Evolutionary conservation across 1,140 invertebrate species (phyloP).

Genomic region (Reticulitermes speratus): DNA sequence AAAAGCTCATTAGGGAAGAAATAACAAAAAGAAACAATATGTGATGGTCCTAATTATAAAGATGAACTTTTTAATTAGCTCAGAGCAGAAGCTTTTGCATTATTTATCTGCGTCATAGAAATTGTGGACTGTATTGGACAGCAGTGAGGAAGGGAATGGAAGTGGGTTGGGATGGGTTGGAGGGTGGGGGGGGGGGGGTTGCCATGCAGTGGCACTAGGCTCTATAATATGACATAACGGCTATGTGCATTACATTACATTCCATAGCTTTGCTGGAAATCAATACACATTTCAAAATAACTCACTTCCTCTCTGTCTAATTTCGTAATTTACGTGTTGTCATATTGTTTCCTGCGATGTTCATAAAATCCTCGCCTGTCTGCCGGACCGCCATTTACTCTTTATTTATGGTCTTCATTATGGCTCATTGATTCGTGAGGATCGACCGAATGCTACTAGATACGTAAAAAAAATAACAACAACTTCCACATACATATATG

Average conservation of each 20-base stretch:
- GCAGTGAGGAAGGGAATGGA: background rate
- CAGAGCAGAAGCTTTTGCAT: background rate
- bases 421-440: slow-evolving; percentile 41
- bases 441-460: slow-evolving; percentile 36
- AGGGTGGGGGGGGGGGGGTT: background rate
- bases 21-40: background rate
- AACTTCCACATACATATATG: slow-evolving; percentile 7
- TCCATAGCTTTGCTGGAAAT: slow-evolving; percentile 31
- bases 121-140: slow-evolving; percentile 13
- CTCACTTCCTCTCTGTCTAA: slow-evolving; percentile 39
- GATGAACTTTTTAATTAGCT: slow-evolving; percentile 31
- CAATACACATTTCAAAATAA: slow-evolving; percentile 37
- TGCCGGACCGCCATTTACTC: slow-evolving; percentile 36
- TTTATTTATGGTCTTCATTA: slow-evolving; percentile 43
- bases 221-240: slow-evolving; percentile 34
- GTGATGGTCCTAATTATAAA: slow-evolving; percentile 12
- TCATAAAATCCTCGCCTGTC: slow-evolving; percentile 42
- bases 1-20: background rate
- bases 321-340: slow-evolving; percentile 41
- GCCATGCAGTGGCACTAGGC: background rate
- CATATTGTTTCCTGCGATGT: slow-evolving; percentile 42
- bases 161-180: background rate
- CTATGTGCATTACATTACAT: slow-evolving; percentile 33
- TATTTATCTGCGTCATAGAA: slow-evolving; percentile 25
- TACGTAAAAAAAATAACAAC: slow-evolving; percentile 27